Evolutionary conservation across 2,888 invertebrate genomes (phyloP).

Genomic region (Hecatera dysodea): DNA sequence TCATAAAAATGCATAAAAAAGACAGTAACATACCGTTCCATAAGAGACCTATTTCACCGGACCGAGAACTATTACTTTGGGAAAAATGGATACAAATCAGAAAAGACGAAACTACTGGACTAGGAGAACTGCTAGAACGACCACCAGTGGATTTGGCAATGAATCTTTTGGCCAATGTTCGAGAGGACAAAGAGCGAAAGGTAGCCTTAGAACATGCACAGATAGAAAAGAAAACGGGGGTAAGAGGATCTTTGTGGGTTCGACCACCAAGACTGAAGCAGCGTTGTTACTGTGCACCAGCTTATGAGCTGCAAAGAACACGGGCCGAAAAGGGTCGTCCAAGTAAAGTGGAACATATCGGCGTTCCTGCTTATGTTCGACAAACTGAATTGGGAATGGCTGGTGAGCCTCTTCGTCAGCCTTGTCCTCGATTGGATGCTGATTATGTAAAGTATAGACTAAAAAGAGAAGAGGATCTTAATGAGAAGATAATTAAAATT

Average conservation of each 20-base stretch:
- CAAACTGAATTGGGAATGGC: slow-evolving; percentile 78
- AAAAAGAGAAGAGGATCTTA: slow-evolving; percentile 76
- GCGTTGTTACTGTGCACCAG: slow-evolving; percentile 76
- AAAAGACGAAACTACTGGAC: slow-evolving; percentile 75
- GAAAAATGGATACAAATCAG: slow-evolving; percentile 85
- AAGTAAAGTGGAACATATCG: slow-evolving; percentile 79
- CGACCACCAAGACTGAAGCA: slow-evolving; percentile 79
- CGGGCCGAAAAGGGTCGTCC: slow-evolving; percentile 79
- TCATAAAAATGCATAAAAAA: slow-evolving; percentile 45
- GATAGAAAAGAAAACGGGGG: slow-evolving; percentile 71
- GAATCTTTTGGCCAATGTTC: slow-evolving; percentile 78
- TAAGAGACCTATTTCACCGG: slow-evolving; percentile 69
- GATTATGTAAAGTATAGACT: slow-evolving; percentile 77
- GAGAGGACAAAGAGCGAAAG: slow-evolving; percentile 83
- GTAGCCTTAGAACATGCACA: slow-evolving; percentile 81
- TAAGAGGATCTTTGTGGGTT: slow-evolving; percentile 80
- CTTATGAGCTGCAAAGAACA: slow-evolving; percentile 81
- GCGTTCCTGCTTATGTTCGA: slow-evolving; percentile 79
- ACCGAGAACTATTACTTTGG: slow-evolving; percentile 81
- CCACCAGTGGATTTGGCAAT: slow-evolving; percentile 81
- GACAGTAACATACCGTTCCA: slow-evolving; percentile 15
- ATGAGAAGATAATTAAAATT: slow-evolving; percentile 76
- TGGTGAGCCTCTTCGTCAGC: slow-evolving; percentile 72
- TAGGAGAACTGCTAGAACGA: slow-evolving; percentile 72
- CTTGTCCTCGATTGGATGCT: slow-evolving; percentile 71